Conservation (phyloP, 2,113 vertebrate species). For the Oreamnos americanus region DNA sequence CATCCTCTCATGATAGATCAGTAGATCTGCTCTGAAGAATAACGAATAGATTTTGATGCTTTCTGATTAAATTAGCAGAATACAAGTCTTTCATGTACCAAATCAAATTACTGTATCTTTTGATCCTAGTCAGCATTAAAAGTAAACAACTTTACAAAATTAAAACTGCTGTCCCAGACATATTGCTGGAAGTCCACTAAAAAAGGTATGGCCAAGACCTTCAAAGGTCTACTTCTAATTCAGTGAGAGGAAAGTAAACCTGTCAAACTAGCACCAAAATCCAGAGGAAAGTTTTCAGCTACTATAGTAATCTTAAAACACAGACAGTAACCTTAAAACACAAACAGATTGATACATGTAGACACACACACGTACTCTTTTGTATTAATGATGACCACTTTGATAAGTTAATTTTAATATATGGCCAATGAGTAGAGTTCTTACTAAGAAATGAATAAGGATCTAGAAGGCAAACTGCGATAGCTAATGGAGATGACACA, state of each 20-base stretch:
- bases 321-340: background rate
- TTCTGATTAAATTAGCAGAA: constrained; percentile 39
- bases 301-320: background rate
- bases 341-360: background rate
- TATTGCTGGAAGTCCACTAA: background rate
- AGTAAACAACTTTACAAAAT: constrained; percentile 39
- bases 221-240: constrained; percentile 29
- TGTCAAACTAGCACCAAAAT: constrained; percentile 3
- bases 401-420: background rate
- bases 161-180: background rate
- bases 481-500: background rate
- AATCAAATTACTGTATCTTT: constrained; percentile 21
- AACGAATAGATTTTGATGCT: background rate
- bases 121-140: constrained; percentile 5
- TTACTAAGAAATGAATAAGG: constrained; percentile 3
- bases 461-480: background rate
- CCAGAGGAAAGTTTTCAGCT: background rate
- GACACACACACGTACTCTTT: background rate
- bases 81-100: background rate
- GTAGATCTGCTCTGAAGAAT: constrained; percentile 21
- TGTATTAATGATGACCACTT: background rate
- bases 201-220: background rate
- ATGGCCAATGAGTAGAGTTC: background rate
- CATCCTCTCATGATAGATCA: background rate
- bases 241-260: constrained; percentile 2